Base-by-base conservation (phyloP, 2,888 invertebrate species). In the Dolichopus griseipennis region DNA sequence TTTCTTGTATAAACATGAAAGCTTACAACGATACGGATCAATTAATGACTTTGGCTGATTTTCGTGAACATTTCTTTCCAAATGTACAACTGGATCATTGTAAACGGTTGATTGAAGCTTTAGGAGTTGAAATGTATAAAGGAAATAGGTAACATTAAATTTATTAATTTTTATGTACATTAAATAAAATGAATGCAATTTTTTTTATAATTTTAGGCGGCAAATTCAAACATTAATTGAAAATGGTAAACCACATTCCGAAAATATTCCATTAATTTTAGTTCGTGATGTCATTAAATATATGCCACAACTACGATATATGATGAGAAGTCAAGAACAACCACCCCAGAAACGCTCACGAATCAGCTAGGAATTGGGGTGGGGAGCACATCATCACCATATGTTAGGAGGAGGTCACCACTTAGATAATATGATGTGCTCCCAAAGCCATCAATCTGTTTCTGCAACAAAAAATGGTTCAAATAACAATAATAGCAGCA, bases 251-350 rank as follows among this genome's bases (percentile, higher is more conserved):
- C 88, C 86, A 62, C 88, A 87, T 70, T 83, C 87, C 77, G 92
- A 92, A 77, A 87, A 87, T 66, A 83, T 91, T 79, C 91, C 92
- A 62, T 82, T 93, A 74, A 91, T 93, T 68, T 90, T 90, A 83
- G 90, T 93, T 73, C 87, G 90, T 71, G 91, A 90, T 83, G 89
- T 93, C 71, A 89, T 92, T 83, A 88, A 88, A 77, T 92, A 87
- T 81, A 92, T 92, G 92, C 90, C 91, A 41, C 93, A 93, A 82
- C 83, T 93, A 82, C 91, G 91, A 78, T 93, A 92, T 83, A 92
- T 93, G 90, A 85, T 92, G 82, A 78, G 80, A 73, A 79, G 78
- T 72, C 76, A 79, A 73, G 81, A 81, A 69, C 79, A 80, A 74
- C 81, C 81, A 73, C 78, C 79, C 65, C 75, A 78, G 65, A 82